Evolutionary conservation across 2,797 vertebrate species (phyloP), one percentile per base, ranked within the genome.

Genomic region (Lepus townsendii): DNA sequence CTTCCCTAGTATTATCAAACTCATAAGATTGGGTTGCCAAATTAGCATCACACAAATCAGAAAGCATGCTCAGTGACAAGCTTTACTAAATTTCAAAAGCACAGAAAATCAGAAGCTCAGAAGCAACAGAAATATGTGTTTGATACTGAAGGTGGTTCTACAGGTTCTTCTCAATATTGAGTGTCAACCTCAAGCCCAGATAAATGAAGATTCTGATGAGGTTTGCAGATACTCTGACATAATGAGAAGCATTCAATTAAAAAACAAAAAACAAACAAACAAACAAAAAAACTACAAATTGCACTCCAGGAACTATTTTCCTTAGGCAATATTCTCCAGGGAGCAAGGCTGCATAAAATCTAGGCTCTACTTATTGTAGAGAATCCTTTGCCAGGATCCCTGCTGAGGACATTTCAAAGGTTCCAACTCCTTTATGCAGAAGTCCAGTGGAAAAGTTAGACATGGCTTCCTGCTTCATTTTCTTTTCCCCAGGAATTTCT

Each of bases 271-370:
- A 35, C 35, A 35, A 35, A 35, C 35, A 20, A 32, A 32, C 32
- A 2, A 60, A 32, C n/a, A n/a, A 42, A 42, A 42, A 42, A 42
- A 1, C 42, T 47, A 47, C 42, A 47, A 47, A 47, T 47, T 10
- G 42, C 42, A 47, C 42, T 66, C n/a, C 42, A 38, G 16, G 27
- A 62, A 47, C 27, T 30, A 1, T 42, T n/a, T 20, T 57, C 11
- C 16, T 30, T 92, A 7, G 50, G 19, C 91, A 77, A 65, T 42
- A 57, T 83, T 77, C 26, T 87, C 16, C 60, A 57, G 63, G 14
- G 7, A 42, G 3, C 4, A 16, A n/a, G 35, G 30, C 3, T 32
- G 83, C 32, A 30, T 4, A 60, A 7, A 60, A 0, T 0, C 14
- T 52, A 42, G 8, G 2, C 13, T 76, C 19, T 68, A 42, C 54